Evolutionary conservation across 1,140 invertebrate species (phyloP), one percentile per base, ranked within the genome.

Genomic region (Nasonia longicornis): DNA sequence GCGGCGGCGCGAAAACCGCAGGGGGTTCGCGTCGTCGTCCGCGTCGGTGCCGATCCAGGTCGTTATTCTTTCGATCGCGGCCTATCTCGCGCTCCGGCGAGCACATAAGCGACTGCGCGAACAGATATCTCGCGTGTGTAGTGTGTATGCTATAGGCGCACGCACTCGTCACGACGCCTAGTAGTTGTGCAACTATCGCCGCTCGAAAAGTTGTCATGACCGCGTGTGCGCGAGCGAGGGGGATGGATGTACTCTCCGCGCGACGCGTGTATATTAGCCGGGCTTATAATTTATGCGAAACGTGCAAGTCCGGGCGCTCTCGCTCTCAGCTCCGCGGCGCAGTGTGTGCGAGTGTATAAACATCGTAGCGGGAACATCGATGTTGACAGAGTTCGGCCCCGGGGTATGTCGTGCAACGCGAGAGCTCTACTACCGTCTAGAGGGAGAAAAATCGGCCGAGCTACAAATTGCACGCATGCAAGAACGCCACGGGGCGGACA

Each of bases 21-120:
- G 64, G 71, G 66, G 20, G 35, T 16, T 38, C 72, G 7, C 70
- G 58, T 35, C 74, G 71, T 7, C 69, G n/a, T 73, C 35, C 58
- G 79, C 58, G 29, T 80, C 31, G 64, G 3, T 70, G 70, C 29
- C 74, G 74, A 81, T 81, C 64, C 80, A 77, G 80, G 74, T 77
- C 69, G 70, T 81, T 77, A 72, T 77, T 77, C 69, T 66, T 77
- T 82, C 69, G 58, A 76, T 76, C 31, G 52, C 45, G 48, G 16
- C 48, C 48, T 52, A 52, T 52, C 14, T 52, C 69, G 69, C 31
- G 38, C 31, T 72, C 70, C 10, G 26, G 20, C 38, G 38, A 42
- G 70, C 69, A 71, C 69, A 38, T 42, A 71, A 71, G 38, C 70
- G 20, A 22, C 35, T 38, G 16, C 20, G 7, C 72, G 72, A 16